Percentiles rank a stretch among this genome's conserved stretches.
Conservation (phyloP, 2,888 invertebrate species). For the Molorchus minor region DNA sequence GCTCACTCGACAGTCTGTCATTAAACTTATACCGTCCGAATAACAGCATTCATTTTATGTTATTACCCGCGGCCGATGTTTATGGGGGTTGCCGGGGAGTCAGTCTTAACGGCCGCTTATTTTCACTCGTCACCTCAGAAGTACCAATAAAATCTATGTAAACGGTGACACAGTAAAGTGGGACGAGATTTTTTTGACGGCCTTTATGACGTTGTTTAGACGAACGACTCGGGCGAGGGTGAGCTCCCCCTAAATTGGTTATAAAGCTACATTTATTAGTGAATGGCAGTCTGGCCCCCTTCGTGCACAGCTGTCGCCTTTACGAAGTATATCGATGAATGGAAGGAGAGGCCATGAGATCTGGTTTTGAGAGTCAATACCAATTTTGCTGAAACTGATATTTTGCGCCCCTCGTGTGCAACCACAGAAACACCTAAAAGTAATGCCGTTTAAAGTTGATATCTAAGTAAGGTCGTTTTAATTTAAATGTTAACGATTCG, state of each 20-base stretch:
- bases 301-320: conserved; percentile 32
- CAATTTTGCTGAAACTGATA: too few species aligned
- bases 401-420: too few species aligned
- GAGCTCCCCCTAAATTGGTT: conserved; percentile 35
- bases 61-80: conserved; percentile 11
- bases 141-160: conserved; percentile 30
- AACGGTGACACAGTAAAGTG: conserved; percentile 28
- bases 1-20: neutral
- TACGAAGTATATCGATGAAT: conserved; percentile 14
- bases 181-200: conserved; percentile 32
- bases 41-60: conserved; percentile 2
- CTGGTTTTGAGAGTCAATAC: too few species aligned
- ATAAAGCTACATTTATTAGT: conserved; percentile 41
- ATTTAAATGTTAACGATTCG: too few species aligned
- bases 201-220: conserved; percentile 24
- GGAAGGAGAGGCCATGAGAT: neutral
- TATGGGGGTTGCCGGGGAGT: conserved; percentile 23
- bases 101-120: conserved; percentile 19
- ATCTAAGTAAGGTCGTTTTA: too few species aligned
- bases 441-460: too few species aligned
- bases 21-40: conserved; percentile 6
- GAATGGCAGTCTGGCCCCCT: conserved; percentile 20
- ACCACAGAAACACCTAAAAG: too few species aligned
- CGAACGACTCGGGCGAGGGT: conserved; percentile 24
- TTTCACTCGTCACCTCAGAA: conserved; percentile 24